These are phyloP conservation scores for Rhea pennata DNA, from an alignment of 2,113 vertebrate species.

Conservation along the genomic window DNA sequence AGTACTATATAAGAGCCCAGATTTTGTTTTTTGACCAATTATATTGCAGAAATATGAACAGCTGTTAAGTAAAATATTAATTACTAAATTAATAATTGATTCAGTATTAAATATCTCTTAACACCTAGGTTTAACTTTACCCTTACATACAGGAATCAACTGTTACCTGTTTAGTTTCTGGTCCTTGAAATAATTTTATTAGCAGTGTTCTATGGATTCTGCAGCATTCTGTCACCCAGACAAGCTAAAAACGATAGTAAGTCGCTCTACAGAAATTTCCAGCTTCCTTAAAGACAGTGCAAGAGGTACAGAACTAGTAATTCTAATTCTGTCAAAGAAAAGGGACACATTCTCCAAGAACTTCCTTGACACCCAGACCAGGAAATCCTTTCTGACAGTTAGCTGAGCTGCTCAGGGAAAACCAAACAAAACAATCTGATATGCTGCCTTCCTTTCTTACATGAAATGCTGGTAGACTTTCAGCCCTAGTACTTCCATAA, in stretches of 20 bases:
- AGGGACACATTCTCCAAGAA: not conserved
- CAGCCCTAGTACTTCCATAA: not conserved
- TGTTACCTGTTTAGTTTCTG: not conserved
- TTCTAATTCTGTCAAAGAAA: not conserved
- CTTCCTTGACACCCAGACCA: not conserved
- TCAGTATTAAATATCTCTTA: not conserved
- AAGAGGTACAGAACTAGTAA: not conserved
- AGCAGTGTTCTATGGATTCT: not conserved
- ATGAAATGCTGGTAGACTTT: not conserved
- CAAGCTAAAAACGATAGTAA: not conserved
- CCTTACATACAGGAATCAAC: not conserved
- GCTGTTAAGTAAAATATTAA: not conserved
- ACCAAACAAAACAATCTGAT: not conserved
- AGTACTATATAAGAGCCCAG: too few relatives aligned
- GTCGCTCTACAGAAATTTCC: not conserved
- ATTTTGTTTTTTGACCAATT: too few relatives aligned
- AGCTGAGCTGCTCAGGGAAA: not conserved
- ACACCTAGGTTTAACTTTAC: not conserved
- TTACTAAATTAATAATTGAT: not conserved
- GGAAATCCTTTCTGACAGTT: not conserved
- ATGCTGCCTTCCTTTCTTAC: rapidly evolving
- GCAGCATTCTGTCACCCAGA: not conserved
- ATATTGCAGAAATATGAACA: not conserved
- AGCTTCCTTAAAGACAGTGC: not conserved
- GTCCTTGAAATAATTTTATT: not conserved